Percentiles rank a stretch among this genome's conserved stretches.
These are phyloP conservation scores for Drosophila kuntzei DNA, from an alignment of 2,888 invertebrate species.

Conservation along the genomic window DNA sequence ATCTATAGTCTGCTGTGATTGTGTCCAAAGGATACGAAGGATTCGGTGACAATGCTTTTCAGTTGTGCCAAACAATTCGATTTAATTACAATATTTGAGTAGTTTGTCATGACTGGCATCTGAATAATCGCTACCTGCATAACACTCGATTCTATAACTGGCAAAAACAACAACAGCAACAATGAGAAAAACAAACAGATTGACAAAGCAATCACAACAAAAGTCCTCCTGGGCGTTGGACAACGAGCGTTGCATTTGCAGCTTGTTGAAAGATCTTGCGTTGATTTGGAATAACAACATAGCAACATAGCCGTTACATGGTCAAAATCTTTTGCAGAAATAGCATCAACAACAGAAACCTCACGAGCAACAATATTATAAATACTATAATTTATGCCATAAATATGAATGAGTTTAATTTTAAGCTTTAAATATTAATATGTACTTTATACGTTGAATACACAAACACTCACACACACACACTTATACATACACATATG, in stretches of 20 bases:
- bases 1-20: slow-evolving; percentile 13
- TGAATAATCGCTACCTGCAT: slow-evolving; percentile 33
- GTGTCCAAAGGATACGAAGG: not conserved
- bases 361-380: slow-evolving; percentile 30
- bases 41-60: not conserved
- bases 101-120: slow-evolving; percentile 6
- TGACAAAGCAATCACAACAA: slow-evolving; percentile 23
- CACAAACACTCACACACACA: slow-evolving; percentile 7
- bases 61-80: slow-evolving; percentile 38
- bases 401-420: slow-evolving; percentile 56
- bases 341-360: slow-evolving; percentile 9
- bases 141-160: slow-evolving; percentile 10
- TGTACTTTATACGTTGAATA: slow-evolving; percentile 23
- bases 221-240: slow-evolving; percentile 15
- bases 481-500: not conserved
- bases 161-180: slow-evolving; percentile 12
- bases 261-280: slow-evolving; percentile 13
- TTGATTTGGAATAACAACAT: slow-evolving; percentile 1
- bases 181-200: slow-evolving; percentile 3
- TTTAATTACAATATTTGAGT: slow-evolving; percentile 55
- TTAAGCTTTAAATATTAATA: slow-evolving; percentile 47
- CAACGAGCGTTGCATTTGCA: slow-evolving; percentile 9
- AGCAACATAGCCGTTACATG: slow-evolving; percentile 6
- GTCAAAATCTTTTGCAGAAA: not conserved
- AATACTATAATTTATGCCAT: slow-evolving; percentile 41